A percentile compares a stretch with the other conserved stretches of the same genome.
These are phyloP conservation scores for Prorops nasuta DNA, from an alignment of 1,140 invertebrate species.

Conservation along the genomic window DNA sequence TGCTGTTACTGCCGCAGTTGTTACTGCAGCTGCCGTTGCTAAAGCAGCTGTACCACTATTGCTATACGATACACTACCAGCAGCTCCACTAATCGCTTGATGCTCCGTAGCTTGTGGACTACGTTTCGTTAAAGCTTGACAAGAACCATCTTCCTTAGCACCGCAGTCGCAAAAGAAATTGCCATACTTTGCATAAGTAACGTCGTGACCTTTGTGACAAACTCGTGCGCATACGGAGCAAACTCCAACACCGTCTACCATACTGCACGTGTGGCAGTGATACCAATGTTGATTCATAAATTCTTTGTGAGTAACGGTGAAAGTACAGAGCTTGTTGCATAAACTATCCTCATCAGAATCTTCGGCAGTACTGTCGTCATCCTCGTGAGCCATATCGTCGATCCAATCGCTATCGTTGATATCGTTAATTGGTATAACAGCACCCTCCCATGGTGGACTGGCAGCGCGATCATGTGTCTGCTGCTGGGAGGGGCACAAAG, in stretches of 20 bases:
- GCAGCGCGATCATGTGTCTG: conserved; percentile 60
- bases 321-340: conserved; percentile 93
- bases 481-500: conserved; percentile 56
- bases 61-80: conserved; percentile 27
- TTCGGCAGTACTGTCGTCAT: conserved; percentile 88
- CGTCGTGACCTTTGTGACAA: conserved; percentile 94
- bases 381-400: conserved; percentile 80
- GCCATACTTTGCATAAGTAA: conserved; percentile 97
- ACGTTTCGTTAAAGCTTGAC: conserved; percentile 73
- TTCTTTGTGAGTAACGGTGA: conserved; percentile 94
- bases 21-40: conserved; percentile 23
- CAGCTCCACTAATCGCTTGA: conserved; percentile 41
- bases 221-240: conserved; percentile 96
- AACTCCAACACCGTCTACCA: conserved; percentile 97
- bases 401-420: conserved; percentile 80
- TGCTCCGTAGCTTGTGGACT: conserved; percentile 61
- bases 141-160: conserved; percentile 85
- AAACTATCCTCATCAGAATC: conserved; percentile 95
- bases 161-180: conserved; percentile 99
- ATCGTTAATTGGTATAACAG: conserved; percentile 69
- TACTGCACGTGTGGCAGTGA: conserved; percentile 96
- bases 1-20: conserved; percentile 1
- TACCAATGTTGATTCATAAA: conserved; percentile 99
- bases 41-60: conserved; percentile 12
- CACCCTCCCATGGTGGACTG: conserved; percentile 77